A percentile compares a stretch with the other conserved stretches of the same genome.
These are phyloP conservation scores for Leucophenga varia DNA, from an alignment of 1,140 invertebrate species.

Conservation along the genomic window DNA sequence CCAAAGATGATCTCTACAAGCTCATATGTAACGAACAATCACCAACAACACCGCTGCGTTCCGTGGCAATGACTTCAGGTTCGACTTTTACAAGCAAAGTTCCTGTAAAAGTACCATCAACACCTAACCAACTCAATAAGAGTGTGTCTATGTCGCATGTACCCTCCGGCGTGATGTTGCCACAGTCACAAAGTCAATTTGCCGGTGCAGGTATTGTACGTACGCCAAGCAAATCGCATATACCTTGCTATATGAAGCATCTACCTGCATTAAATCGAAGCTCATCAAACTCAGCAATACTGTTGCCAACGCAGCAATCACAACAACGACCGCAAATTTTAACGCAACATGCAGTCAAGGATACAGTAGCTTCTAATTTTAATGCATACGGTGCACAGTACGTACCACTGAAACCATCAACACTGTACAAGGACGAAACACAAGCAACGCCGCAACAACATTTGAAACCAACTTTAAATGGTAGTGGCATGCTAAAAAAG, in stretches of 20 bases:
- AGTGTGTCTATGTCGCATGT: slow-evolving; percentile 50
- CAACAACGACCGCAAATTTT: slow-evolving; percentile 3
- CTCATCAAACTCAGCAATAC: slow-evolving; percentile 47
- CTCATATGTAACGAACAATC: slow-evolving; percentile 51
- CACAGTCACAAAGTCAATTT: not conserved
- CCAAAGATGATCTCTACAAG: slow-evolving; percentile 54
- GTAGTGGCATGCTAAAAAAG: slow-evolving; percentile 11
- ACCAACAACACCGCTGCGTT: slow-evolving; percentile 3
- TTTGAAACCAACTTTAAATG: too few species aligned
- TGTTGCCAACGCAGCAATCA: slow-evolving; percentile 24
- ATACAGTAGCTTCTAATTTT: too few species aligned
- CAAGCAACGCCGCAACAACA: too few species aligned
- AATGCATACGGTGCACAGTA: too few species aligned
- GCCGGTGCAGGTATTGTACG: slow-evolving; percentile 9
- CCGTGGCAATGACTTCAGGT: not conserved
- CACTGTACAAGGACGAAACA: too few species aligned
- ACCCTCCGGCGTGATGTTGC: slow-evolving; percentile 17
- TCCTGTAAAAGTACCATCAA: slow-evolving; percentile 32
- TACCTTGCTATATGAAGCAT: slow-evolving; percentile 54
- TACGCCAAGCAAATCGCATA: slow-evolving; percentile 45
- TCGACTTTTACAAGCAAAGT: slow-evolving; percentile 32
- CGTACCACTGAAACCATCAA: too few species aligned
- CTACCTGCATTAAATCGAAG: slow-evolving; percentile 46
- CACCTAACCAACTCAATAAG: slow-evolving; percentile 29
- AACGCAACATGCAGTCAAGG: too few species aligned